These are phyloP conservation scores for Tetraneura akinire DNA, from an alignment of 1,140 invertebrate genomes.

Conservation along the genomic window DNA sequence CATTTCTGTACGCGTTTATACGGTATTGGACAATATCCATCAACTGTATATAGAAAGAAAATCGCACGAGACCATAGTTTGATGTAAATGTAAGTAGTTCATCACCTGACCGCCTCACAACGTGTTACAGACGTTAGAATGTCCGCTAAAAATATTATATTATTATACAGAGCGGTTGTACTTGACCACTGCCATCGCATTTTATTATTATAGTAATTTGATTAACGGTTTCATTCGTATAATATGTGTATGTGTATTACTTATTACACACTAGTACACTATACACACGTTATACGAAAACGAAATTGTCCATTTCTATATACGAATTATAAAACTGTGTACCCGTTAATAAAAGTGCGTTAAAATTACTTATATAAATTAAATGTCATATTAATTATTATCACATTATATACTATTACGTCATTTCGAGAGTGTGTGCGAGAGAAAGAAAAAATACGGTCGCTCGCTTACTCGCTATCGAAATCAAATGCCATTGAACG, in stretches of 20 bases:
- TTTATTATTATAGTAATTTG: constrained; percentile 1
- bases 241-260: neutral
- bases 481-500: neutral
- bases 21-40: neutral
- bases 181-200: constrained; percentile 13
- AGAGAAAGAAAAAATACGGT: neutral
- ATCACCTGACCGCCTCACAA: no score
- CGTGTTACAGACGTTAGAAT: no score
- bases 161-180: neutral
- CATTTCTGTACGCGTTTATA: neutral
- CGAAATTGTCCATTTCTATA: neutral
- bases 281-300: neutral
- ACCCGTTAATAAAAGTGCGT: neutral
- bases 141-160: neutral
- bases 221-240: neutral
- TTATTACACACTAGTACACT: no score
- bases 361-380: neutral
- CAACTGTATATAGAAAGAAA: neutral
- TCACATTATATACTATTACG: neutral
- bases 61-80: neutral
- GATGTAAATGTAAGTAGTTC: no score
- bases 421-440: neutral
- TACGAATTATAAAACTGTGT: no score
- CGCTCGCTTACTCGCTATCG: no score
- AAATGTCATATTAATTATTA: neutral